Conservation (phyloP, 1,140 invertebrate genomes). For the Drosophila littoralis region DNA sequence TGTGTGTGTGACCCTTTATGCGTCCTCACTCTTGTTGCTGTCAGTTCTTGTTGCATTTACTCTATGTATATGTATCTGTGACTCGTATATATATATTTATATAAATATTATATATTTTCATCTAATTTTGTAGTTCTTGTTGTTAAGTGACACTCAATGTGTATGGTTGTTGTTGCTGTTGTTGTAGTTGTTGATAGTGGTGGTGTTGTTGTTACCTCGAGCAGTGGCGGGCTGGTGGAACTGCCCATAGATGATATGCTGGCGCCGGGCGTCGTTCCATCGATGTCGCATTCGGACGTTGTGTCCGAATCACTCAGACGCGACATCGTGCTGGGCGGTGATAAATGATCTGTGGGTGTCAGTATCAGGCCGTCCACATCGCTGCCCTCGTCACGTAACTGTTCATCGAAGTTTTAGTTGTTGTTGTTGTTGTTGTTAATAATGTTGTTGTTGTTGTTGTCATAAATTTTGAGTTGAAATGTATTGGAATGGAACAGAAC, state of each 20-base stretch:
- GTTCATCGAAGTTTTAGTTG: slow-evolving; percentile 54
- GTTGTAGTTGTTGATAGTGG: slow-evolving; percentile 37
- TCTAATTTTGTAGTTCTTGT: slow-evolving; percentile 30
- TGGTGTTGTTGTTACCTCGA: slow-evolving; percentile 84
- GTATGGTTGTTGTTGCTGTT: slow-evolving; percentile 34
- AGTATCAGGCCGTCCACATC: slow-evolving; percentile 86
- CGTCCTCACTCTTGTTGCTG: slow-evolving; percentile 43
- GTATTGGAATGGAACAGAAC: slow-evolving; percentile 39
- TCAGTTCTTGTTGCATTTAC: slow-evolving; percentile 39
- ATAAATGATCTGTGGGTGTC: slow-evolving; percentile 94
- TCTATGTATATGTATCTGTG: slow-evolving; percentile 1
- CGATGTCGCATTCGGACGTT: slow-evolving; percentile 94
- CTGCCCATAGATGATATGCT: slow-evolving; percentile 95
- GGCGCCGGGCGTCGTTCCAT: slow-evolving; percentile 88
- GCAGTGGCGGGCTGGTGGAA: slow-evolving; percentile 90
- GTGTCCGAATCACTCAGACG: slow-evolving; percentile 96
- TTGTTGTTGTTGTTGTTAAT: slow-evolving; percentile 49
- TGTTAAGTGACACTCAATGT: slow-evolving; percentile 29
- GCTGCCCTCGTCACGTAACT: slow-evolving; percentile 80
- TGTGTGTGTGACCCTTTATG: slow-evolving; percentile 31
- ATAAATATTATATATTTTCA: slow-evolving; percentile 56
- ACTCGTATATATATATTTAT: neutral
- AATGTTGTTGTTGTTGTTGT: slow-evolving; percentile 52
- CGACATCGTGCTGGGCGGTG: slow-evolving; percentile 94
- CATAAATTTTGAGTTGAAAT: slow-evolving; percentile 69